Evolutionary conservation across 2,797 vertebrate species (phyloP).

Genomic region (Mastacembelus armatus): DNA sequence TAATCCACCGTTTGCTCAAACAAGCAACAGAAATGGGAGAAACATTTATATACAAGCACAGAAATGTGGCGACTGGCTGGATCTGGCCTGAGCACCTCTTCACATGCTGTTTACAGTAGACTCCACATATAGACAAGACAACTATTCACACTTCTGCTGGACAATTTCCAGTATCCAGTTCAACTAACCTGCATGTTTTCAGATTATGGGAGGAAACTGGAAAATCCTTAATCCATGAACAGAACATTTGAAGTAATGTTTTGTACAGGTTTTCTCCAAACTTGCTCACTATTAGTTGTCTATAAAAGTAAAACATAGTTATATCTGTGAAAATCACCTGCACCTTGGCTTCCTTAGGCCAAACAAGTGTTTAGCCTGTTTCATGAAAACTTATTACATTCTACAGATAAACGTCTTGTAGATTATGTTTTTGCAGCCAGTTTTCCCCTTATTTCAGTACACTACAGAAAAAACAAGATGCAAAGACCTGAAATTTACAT

Average conservation of each 20-base stretch:
- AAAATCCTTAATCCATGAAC: background rate
- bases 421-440: background rate
- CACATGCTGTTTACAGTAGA: background rate
- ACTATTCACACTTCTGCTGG: background rate
- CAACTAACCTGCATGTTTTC: background rate
- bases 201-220: background rate
- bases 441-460: background rate
- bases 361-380: background rate
- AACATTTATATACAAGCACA: conserved; percentile 16
- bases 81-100: background rate
- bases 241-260: background rate
- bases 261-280: background rate
- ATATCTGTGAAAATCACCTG: background rate
- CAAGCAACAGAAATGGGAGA: conserved; percentile 8
- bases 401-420: background rate
- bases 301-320: background rate
- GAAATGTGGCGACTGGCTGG: background rate
- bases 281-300: background rate
- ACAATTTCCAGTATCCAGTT: background rate
- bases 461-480: background rate
- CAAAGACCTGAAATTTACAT: background rate
- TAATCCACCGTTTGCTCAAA: conserved; percentile 14
- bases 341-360: background rate
- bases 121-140: background rate
- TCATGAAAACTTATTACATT: background rate